Conservation (phyloP, 2,888 invertebrate genomes). For the Drosophila parthenogenetica region DNA sequence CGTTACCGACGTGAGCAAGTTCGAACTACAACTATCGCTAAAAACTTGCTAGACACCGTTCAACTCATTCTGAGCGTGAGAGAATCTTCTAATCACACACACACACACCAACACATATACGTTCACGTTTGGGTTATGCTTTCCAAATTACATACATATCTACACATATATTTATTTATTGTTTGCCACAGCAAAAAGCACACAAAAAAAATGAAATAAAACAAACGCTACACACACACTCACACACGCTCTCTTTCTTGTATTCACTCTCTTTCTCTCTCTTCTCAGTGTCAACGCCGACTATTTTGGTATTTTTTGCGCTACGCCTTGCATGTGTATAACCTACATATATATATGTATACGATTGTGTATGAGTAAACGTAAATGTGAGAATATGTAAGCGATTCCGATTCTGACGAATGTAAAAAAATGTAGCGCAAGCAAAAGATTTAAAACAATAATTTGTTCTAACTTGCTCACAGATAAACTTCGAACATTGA, state of each 20-base stretch:
- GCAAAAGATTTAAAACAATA: slow-evolving; percentile 30
- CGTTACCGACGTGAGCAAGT: slow-evolving; percentile 61
- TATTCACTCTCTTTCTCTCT: slow-evolving; percentile 29
- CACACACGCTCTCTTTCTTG: slow-evolving; percentile 25
- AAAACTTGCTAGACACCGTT: slow-evolving; percentile 45
- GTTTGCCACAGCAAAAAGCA: slow-evolving; percentile 58
- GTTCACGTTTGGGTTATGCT: slow-evolving; percentile 46
- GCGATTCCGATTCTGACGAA: slow-evolving; percentile 53
- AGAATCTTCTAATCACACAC: slow-evolving; percentile 65
- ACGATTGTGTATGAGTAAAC: slow-evolving; percentile 9
- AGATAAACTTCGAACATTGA: slow-evolving; percentile 10
- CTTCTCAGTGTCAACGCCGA: slow-evolving; percentile 60
- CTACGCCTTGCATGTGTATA: slow-evolving; percentile 62
- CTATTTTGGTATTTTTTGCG: slow-evolving; percentile 68
- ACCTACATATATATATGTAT: slow-evolving; percentile 45
- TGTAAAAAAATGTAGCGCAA: slow-evolving; percentile 48
- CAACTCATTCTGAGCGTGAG: slow-evolving; percentile 54
- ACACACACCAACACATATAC: slow-evolving; percentile 25
- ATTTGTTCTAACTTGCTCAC: slow-evolving; percentile 26
- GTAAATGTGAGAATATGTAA: slow-evolving; percentile 32
- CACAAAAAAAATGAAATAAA: slow-evolving; percentile 40
- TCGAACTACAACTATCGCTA: slow-evolving; percentile 62
- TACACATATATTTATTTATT: slow-evolving; percentile 61
- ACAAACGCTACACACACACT: slow-evolving; percentile 16
- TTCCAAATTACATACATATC: slow-evolving; percentile 34